A percentile compares a stretch with the other conserved stretches of the same genome.
Evolutionary conservation across 2,888 invertebrate genomes (phyloP).

Genomic region (Leptogaster cylindrica): DNA sequence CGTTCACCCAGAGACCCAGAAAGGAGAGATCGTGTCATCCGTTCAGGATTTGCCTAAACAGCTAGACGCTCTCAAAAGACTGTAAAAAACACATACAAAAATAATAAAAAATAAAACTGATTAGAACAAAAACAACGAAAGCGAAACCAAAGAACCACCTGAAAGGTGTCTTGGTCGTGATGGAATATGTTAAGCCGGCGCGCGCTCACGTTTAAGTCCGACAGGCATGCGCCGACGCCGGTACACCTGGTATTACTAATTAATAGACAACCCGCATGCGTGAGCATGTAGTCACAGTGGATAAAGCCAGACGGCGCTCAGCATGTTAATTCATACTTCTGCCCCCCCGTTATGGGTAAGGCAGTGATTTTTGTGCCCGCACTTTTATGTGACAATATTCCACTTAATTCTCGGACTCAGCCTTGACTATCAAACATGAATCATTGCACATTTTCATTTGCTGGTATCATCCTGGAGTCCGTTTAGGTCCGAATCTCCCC

Average conservation of each 20-base stretch:
- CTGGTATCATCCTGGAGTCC: background rate
- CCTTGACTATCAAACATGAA: slow-evolving; percentile 26
- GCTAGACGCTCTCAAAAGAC: slow-evolving; percentile 26
- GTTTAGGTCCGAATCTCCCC: background rate
- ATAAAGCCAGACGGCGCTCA: slow-evolving; percentile 29
- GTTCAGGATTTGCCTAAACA: slow-evolving; percentile 18
- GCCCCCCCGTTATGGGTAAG: background rate
- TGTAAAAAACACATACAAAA: no score
- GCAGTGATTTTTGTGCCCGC: slow-evolving; percentile 35
- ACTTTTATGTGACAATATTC: slow-evolving; percentile 28
- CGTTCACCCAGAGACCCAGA: slow-evolving; percentile 45
- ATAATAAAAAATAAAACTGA: no score
- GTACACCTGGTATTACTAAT: slow-evolving; percentile 47
- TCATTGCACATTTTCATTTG: slow-evolving; percentile 15
- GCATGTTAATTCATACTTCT: slow-evolving; percentile 36
- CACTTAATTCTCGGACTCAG: slow-evolving; percentile 7
- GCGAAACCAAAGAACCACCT: slow-evolving; percentile 34
- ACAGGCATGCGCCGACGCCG: slow-evolving; percentile 42
- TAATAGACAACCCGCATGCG: slow-evolving; percentile 48
- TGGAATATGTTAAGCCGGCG: slow-evolving; percentile 13
- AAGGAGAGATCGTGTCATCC: slow-evolving; percentile 11
- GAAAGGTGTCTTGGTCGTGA: slow-evolving; percentile 31
- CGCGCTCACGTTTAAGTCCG: slow-evolving; percentile 35
- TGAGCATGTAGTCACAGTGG: slow-evolving; percentile 40
- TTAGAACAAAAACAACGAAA: slow-evolving; percentile 6